These are phyloP conservation scores for Nomada fabriciana DNA, from an alignment of 2,888 invertebrate species.

Conservation along the genomic window DNA sequence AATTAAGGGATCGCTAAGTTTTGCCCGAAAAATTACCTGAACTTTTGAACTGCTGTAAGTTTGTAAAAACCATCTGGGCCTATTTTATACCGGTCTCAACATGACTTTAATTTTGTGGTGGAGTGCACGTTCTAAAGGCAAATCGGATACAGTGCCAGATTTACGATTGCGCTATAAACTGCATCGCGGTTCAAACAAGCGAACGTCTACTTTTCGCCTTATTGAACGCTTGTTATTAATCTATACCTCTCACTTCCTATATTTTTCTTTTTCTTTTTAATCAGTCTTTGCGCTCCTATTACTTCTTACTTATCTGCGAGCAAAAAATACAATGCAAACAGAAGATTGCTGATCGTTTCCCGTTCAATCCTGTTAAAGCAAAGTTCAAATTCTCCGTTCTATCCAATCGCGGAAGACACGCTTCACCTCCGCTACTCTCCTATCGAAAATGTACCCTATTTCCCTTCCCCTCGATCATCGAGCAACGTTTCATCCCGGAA, in stretches of 20 bases:
- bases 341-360: constrained; percentile 29
- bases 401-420: background rate
- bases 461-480: background rate
- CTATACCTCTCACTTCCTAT: constrained; percentile 75
- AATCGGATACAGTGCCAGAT: constrained; percentile 17
- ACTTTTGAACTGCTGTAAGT: no score
- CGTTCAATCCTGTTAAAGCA: constrained; percentile 65
- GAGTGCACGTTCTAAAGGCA: background rate
- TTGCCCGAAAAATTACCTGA: no score
- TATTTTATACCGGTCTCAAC: no score
- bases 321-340: constrained; percentile 50
- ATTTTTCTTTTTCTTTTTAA: constrained; percentile 48
- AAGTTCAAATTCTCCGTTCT: constrained; percentile 46
- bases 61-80: no score
- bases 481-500: background rate
- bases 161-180: constrained; percentile 15
- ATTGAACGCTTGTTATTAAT: constrained; percentile 44
- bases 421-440: background rate
- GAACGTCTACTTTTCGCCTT: constrained; percentile 22
- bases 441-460: background rate
- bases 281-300: constrained; percentile 79
- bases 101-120: no score
- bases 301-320: constrained; percentile 52
- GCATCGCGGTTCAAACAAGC: background rate
- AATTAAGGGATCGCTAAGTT: no score